phyloP scores from a whole-genome alignment of 2,113 vertebrate genomes.

The Tinamus guttatus region DNA sequence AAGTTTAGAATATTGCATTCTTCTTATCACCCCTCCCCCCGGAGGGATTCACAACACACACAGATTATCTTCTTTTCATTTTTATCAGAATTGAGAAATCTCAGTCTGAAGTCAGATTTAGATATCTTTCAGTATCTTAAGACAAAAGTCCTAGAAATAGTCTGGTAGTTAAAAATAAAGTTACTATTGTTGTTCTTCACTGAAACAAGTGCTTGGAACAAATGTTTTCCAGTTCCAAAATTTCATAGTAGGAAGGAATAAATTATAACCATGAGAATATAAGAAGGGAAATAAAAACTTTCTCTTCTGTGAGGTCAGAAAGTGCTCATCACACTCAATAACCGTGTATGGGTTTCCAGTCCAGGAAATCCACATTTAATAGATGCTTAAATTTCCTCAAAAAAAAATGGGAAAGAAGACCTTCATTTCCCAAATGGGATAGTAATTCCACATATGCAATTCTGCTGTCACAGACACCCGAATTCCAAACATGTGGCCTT shows the following conservation, averaged over 20 bases:
- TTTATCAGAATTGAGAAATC: background rate
- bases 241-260: background rate
- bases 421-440: fast-evolving
- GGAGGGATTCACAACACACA: background rate
- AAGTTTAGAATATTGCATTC: background rate
- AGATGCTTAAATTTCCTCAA: background rate
- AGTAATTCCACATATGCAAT: background rate
- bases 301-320: background rate
- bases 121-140: background rate
- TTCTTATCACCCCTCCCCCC: background rate
- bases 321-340: background rate
- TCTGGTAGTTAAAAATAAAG: background rate
- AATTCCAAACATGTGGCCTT: background rate
- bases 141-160: background rate
- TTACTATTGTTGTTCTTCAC: background rate
- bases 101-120: background rate
- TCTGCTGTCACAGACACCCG: background rate
- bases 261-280: background rate
- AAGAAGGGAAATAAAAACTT: background rate
- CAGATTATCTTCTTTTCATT: background rate
- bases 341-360: background rate
- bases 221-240: background rate
- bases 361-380: fast-evolving
- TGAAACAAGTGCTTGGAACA: background rate
- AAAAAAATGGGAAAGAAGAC: background rate